These are phyloP conservation scores for Callopanchax toddi DNA, from an alignment of 2,113 vertebrate species.

Conservation along the genomic window DNA sequence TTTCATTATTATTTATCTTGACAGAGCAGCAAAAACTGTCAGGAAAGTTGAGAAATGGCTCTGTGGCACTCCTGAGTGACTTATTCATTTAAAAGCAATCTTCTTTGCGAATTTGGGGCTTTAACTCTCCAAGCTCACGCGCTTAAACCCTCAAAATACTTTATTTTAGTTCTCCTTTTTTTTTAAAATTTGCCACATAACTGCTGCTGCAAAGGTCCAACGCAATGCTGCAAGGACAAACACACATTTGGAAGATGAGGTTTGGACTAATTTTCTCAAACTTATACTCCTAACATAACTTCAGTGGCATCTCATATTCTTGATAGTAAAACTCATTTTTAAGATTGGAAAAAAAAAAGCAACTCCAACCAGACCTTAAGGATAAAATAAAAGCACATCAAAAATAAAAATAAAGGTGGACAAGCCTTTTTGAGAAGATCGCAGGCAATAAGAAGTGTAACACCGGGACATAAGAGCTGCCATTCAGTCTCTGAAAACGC, in stretches of 20 bases:
- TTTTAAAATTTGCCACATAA: background rate
- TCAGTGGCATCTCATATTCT: background rate
- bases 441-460: background rate
- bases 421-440: conserved; percentile 14
- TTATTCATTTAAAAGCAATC: conserved; percentile 60
- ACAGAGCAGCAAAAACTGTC: conserved; percentile 45
- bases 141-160: conserved; percentile 13
- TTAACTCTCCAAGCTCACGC: conserved; percentile 30
- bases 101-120: conserved; percentile 31
- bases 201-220: conserved; percentile 2
- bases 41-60: conserved; percentile 56
- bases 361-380: conserved; percentile 1
- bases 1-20: conserved; percentile 61
- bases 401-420: background rate
- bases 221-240: background rate
- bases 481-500: conserved; percentile 21
- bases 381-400: background rate
- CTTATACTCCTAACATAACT: background rate
- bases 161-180: background rate
- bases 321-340: background rate
- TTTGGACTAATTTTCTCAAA: background rate
- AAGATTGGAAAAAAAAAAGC: too few species aligned
- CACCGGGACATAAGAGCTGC: conserved; percentile 12
- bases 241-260: background rate
- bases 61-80: conserved; percentile 47